Evolutionary conservation across 2,113 vertebrate species (phyloP), one percentile per base, ranked within the genome.

Genomic region (Hydrochoerus hydrochaeris): DNA sequence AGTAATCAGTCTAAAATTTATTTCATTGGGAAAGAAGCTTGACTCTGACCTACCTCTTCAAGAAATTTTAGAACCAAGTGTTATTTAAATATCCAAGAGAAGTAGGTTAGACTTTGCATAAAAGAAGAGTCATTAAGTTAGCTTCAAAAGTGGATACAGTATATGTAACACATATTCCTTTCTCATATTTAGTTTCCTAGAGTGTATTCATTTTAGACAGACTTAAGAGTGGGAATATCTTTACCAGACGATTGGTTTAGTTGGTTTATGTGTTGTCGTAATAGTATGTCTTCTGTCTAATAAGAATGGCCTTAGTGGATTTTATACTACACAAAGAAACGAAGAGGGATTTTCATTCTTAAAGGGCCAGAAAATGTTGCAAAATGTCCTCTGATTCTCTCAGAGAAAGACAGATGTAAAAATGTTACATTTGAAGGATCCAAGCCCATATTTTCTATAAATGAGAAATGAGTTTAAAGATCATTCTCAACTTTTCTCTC

Each of bases 1-100:
- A 92, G 57, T 81, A 90, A 82, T 49, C 41, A 92, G 57, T 52
- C 44, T 90, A 88, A 90, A 78, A 95, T 94, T 73, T 84, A 84
- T 91, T 96, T 86, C 91, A 88, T 0, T 80, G 67, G 24, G 57
- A 89, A 93, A 84, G 3, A 9, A 38, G 8, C 63, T 94, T 80
- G 35, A 84, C 38, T 85, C 60, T 73, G 24, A 92, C 60, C 52
- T 67, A 19, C 8, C 0, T 38, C 14, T 75, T 96, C 24, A 57
- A 82, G 38, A 52, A 67, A 19, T 75, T 95, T 71, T 65, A 24
- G 54, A 96, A 89, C 78, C 19, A 92, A 90, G 73, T 82, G 24
- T 28, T 81, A 78, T 83, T 52, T 54, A 89, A 57, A 58, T 7
- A 11, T 19, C 54, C 30, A 71, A 95, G 26, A 28, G 49, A 81